Conservation (phyloP, 2,797 vertebrate genomes). For the Paramormyrops hopkinsi region DNA sequence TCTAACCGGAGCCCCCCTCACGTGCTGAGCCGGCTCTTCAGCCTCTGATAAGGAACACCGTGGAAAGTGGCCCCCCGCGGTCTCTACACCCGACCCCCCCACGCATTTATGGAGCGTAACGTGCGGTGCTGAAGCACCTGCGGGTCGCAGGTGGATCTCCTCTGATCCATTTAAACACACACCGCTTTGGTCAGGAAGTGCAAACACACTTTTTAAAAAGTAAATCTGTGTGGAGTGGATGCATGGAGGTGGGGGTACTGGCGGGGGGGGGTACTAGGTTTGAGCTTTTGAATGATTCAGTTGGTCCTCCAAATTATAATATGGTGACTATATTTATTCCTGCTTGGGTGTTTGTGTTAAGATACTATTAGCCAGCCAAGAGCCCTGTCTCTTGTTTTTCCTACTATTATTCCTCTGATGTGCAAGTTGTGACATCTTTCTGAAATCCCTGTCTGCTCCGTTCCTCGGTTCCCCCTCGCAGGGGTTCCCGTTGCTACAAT, state of each 20-base stretch:
- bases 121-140: background rate
- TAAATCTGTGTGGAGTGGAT: background rate
- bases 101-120: background rate
- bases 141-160: background rate
- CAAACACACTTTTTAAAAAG: background rate
- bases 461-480: too few relatives aligned
- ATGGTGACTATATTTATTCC: background rate
- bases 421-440: background rate
- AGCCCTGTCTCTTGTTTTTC: background rate
- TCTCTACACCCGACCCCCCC: background rate
- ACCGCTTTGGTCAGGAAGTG: background rate
- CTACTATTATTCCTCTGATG: background rate
- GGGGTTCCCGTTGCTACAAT: background rate
- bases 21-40: background rate
- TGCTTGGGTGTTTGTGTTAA: background rate
- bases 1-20: background rate
- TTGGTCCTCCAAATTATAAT: background rate
- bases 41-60: background rate
- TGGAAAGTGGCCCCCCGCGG: background rate
- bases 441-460: background rate
- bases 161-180: background rate
- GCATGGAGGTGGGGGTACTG: background rate
- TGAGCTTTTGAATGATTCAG: background rate
- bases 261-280: background rate
- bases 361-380: background rate